phyloP scores from a whole-genome alignment of 2,113 vertebrate species.

The Pseudois nayaur region DNA sequence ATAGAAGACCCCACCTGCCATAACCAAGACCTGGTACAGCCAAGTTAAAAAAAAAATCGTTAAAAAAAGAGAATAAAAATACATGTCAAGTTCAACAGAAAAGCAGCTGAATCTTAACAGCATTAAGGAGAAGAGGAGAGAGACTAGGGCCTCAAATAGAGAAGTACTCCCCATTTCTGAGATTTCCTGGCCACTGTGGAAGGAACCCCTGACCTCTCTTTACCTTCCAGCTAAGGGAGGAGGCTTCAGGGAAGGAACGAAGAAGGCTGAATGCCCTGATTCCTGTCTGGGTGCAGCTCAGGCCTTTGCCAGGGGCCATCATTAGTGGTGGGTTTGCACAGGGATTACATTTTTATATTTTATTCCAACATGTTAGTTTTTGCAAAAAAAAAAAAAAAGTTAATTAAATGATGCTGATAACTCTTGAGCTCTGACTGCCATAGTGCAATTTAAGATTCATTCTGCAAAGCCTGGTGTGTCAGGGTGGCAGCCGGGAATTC shows the following conservation, averaged over 20 bases:
- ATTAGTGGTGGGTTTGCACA: slow-evolving; percentile 67
- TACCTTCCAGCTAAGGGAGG: not conserved
- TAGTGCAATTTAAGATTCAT: slow-evolving; percentile 55
- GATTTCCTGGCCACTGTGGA: not conserved
- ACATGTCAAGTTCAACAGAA: not conserved
- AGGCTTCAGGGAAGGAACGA: not conserved
- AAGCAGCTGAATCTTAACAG: not conserved
- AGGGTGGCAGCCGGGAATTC: slow-evolving; percentile 45
- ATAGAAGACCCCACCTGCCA: not conserved
- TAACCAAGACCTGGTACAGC: not conserved
- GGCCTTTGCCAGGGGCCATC: slow-evolving; percentile 52
- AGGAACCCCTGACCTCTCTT: not conserved
- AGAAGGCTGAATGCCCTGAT: not conserved
- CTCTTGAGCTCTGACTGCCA: slow-evolving; percentile 72
- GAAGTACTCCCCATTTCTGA: not conserved
- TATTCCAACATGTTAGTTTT: slow-evolving; percentile 70
- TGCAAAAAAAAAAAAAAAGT: slow-evolving; percentile 58
- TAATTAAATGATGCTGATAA: slow-evolving; percentile 64
- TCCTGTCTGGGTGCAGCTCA: slow-evolving; percentile 31
- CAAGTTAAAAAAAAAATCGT: not conserved
- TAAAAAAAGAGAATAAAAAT: not conserved
- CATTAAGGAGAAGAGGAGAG: not conserved
- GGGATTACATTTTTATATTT: slow-evolving; percentile 75
- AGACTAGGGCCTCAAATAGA: not conserved
- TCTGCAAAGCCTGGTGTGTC: slow-evolving; percentile 56